Base-by-base conservation (phyloP, 2,797 vertebrate genomes). In the Cuculus canorus region DNA sequence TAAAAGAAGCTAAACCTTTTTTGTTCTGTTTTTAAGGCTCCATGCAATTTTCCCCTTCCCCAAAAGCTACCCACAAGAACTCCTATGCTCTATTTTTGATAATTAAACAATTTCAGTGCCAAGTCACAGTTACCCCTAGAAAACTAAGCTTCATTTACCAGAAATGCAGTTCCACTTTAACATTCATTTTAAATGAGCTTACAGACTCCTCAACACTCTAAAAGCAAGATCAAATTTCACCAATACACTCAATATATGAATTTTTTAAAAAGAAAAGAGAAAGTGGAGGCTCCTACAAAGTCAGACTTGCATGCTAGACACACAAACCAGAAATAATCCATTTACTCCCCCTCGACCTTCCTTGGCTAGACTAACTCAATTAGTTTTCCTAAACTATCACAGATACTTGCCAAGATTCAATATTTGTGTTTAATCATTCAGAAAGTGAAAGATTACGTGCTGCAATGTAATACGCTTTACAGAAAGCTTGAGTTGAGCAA, bases 391-490 rank as follows among this genome's bases (percentile, higher is more conserved):
- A 91, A 95, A 93, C n/a, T 43, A 89, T 65, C 52, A 84, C 86
- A 83, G 72, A 76, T n/a, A 95, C 79, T 94, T 60, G 91, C 75
- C 95, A 97, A 87, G 94, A 85, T 82, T 54, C 97, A 94, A 88
- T 88, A 93, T 66, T 83, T 93, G 82, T 60, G 47, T 92, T 95
- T 95, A 97, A 96, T 96, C 95, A 96, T 88, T 95, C 83, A 90
- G 88, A 93, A 96, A 96, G 93, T 85, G 81, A 97, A 97, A 96
- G 52, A 97, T 87, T 89, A 95, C 12, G 30, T 83, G 88, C 89
- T 17, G 76, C 57, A 93, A 78, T 22, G 57, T 48, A 83, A 86
- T 93, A 64, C 60, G 69, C 59, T 77, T 93, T 95, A 93, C 93
- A 16, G 87, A 95, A 94, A 95, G 48, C 72, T 90, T 32, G 59